Conservation (phyloP, 2,888 invertebrate species). For the Drosophila maculinotata region DNA sequence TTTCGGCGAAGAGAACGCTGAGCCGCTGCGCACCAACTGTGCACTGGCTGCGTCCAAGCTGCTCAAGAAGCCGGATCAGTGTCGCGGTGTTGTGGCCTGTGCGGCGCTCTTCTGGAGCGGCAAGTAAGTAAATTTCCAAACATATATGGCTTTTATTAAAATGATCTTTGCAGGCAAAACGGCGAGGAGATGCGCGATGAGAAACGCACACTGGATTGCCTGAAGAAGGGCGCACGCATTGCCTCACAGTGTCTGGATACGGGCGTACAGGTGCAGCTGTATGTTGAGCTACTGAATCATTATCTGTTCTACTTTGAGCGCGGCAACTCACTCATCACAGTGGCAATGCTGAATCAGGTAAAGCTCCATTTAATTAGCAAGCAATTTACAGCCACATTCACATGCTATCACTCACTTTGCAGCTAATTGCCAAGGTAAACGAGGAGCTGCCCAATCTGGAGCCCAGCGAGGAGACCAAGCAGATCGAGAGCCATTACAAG, state of each 20-base stretch:
- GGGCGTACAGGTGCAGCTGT: constrained; percentile 97
- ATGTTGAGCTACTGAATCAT: constrained; percentile 96
- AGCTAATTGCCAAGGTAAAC: constrained; percentile 96
- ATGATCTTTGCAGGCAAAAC: constrained; percentile 78
- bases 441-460: constrained; percentile 97
- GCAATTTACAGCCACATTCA: not conserved
- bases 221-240: constrained; percentile 97
- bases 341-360: constrained; percentile 87
- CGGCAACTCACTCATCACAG: constrained; percentile 89
- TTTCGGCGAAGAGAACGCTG: constrained; percentile 98
- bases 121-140: constrained; percentile 84
- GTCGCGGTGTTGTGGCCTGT: constrained; percentile 96
- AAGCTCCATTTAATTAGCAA: not conserved
- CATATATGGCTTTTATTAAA: fast-evolving
- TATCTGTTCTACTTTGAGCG: constrained; percentile 97
- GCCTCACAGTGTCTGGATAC: constrained; percentile 99
- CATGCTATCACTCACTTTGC: constrained; percentile 42
- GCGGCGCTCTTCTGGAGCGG: constrained; percentile 99
- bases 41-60: constrained; percentile 97
- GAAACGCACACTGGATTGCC: constrained; percentile 95
- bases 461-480: constrained; percentile 97
- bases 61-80: constrained; percentile 99
- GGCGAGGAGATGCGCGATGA: constrained; percentile 92
- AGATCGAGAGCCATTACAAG: constrained; percentile 97
- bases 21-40: constrained; percentile 97